Base-by-base conservation (phyloP, 2,797 vertebrate species). In the Malacoraja senta region DNA sequence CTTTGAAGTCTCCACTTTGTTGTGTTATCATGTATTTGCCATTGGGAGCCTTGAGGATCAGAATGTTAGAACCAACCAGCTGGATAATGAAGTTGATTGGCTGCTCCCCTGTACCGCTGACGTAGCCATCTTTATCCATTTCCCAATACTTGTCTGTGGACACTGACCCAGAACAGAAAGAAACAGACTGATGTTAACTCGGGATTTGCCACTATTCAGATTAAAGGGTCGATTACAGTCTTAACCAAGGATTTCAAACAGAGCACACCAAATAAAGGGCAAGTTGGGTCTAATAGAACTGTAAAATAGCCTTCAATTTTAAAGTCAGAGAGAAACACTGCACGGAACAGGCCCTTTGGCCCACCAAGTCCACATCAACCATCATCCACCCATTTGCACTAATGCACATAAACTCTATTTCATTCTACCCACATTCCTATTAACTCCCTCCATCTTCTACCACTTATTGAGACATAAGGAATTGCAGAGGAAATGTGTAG, bases 61-160 rank as follows among this genome's bases (percentile, higher is more conserved):
- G 77, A 24, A 93, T 65, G 10, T 24, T 93, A 38, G 94, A 93
- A n/a, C 93, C 93, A 24, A 83, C 84, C 65, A 94, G 93, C 38
- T 94, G 93, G 78, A 94, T 81, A 24, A 80, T 90, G 94, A 94
- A 94, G 93, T 94, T 93, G 21, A 53, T 71, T 71, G 93, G 93
- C 7, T 38, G 72, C 26, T 94, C 93, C 63, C 84, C 77, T 3
- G 24, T 93, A 8, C 65, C 72, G 13, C 81, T 32, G 53, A 94
- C 61, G 63, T 93, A 92, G 17, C 94, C 94, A 26, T 94, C 93
- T 83, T 94, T 93, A 77, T 94, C 94, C 93, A 94, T 29, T 12
- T 81, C 79, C 94, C 94, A 94, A 63, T 93, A 94, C 38, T 93
- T 94, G 63, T 68, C 63, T 24, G 24, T 76, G 29, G 77, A 74